Percentiles rank a stretch among this genome's conserved stretches.
Conservation (phyloP, 2,797 vertebrate species). For the Eulemur coronatus region DNA sequence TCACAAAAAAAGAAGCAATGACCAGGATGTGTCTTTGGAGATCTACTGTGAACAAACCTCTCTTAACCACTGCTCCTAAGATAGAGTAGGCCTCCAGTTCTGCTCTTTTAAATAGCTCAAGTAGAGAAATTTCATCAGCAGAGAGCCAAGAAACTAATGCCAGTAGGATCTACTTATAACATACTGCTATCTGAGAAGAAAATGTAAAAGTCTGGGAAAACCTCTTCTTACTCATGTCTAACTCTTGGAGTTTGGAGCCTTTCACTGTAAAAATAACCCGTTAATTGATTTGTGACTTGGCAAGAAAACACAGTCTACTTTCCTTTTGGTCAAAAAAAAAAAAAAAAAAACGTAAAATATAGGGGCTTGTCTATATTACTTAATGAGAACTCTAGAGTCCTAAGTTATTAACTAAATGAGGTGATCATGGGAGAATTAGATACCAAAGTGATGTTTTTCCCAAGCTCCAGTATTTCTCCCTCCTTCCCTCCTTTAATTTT, state of each 20-base stretch:
- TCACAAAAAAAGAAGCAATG: not conserved
- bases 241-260: not conserved
- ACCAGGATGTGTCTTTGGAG: not conserved
- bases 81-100: not conserved
- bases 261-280: not conserved
- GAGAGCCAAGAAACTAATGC: not conserved
- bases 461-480: not conserved
- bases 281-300: not conserved
- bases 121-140: conserved; percentile 1
- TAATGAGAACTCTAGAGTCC: not conserved
- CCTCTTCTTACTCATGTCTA: not conserved
- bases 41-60: not conserved
- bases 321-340: not conserved
- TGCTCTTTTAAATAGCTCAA: not conserved
- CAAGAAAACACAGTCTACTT: not conserved
- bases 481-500: not conserved
- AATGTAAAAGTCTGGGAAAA: not conserved
- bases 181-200: not conserved
- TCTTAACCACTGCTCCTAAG: not conserved
- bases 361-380: not conserved
- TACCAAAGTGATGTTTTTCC: not conserved
- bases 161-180: not conserved
- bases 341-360: not conserved
- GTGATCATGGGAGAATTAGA: not conserved
- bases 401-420: not conserved